phyloP scores from a whole-genome alignment of 2,888 invertebrate genomes.

The Phragmatobia fuliginosa region DNA sequence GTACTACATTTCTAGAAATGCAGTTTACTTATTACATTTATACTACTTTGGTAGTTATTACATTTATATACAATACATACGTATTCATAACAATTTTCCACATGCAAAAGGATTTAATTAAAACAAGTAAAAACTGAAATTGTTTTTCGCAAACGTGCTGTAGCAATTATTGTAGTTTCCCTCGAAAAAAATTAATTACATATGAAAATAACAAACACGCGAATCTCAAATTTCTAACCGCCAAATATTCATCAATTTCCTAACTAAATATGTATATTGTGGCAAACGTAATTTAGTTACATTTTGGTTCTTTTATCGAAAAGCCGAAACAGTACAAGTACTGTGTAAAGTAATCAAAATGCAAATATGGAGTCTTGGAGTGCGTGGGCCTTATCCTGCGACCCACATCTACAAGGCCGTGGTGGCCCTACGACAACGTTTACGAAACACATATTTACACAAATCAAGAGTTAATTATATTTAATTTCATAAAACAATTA shows the following conservation, averaged over 20 bases:
- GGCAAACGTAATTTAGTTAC: slow-evolving; percentile 67
- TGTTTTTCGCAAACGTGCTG: slow-evolving; percentile 11
- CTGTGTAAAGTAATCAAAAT: slow-evolving; percentile 77
- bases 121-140: slow-evolving; percentile 1
- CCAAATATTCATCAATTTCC: slow-evolving; percentile 63
- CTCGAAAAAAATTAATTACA: slow-evolving; percentile 16
- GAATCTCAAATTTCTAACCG: slow-evolving; percentile 57
- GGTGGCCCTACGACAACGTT: slow-evolving; percentile 67
- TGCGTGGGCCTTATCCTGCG: slow-evolving; percentile 80
- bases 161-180: slow-evolving; percentile 16
- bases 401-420: slow-evolving; percentile 84
- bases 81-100: not conserved
- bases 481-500: slow-evolving; percentile 28
- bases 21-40: not conserved
- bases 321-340: slow-evolving; percentile 57
- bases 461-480: slow-evolving; percentile 28
- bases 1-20: not conserved
- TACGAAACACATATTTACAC: slow-evolving; percentile 46
- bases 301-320: slow-evolving; percentile 74
- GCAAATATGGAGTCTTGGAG: slow-evolving; percentile 70
- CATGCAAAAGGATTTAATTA: slow-evolving; percentile 9
- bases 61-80: not conserved
- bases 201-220: slow-evolving; percentile 44
- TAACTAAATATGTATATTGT: slow-evolving; percentile 49
- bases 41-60: not conserved